These are phyloP conservation scores for Eueides isabella DNA, from an alignment of 1,140 invertebrate genomes.

Conservation along the genomic window DNA sequence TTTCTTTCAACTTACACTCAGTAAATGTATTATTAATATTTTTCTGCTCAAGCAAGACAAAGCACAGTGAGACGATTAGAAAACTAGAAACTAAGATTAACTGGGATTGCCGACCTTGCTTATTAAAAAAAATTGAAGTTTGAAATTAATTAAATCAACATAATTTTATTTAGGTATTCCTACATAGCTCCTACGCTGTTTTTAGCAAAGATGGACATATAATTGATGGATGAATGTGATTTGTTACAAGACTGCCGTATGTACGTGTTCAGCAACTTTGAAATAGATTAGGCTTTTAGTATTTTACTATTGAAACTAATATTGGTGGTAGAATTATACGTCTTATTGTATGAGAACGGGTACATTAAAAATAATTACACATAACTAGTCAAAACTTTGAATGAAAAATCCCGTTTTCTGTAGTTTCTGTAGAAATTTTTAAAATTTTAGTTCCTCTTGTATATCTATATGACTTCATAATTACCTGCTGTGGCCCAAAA, in stretches of 20 bases:
- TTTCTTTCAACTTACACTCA: neutral
- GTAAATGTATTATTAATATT: neutral
- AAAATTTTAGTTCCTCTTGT: no score
- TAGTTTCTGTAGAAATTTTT: no score
- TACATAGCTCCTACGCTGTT: neutral
- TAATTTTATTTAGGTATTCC: neutral
- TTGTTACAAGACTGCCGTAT: constrained; percentile 3
- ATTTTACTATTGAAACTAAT: neutral
- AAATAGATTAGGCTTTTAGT: neutral
- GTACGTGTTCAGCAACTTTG: constrained; percentile 1
- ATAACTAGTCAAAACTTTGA: no score
- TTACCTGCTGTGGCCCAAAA: no score
- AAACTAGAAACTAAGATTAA: no score
- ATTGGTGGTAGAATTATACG: neutral
- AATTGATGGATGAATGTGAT: constrained; percentile 11
- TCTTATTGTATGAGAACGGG: no score
- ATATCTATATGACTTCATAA: no score
- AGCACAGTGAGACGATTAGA: no score
- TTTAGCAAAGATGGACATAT: neutral
- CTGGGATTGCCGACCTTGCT: no score
- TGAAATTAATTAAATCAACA: neutral
- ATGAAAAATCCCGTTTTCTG: no score
- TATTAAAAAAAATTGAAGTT: no score
- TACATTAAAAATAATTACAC: no score
- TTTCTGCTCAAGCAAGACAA: neutral